phyloP scores from a whole-genome alignment of 2,797 vertebrate species.

The Triplophysa bombifrons region DNA sequence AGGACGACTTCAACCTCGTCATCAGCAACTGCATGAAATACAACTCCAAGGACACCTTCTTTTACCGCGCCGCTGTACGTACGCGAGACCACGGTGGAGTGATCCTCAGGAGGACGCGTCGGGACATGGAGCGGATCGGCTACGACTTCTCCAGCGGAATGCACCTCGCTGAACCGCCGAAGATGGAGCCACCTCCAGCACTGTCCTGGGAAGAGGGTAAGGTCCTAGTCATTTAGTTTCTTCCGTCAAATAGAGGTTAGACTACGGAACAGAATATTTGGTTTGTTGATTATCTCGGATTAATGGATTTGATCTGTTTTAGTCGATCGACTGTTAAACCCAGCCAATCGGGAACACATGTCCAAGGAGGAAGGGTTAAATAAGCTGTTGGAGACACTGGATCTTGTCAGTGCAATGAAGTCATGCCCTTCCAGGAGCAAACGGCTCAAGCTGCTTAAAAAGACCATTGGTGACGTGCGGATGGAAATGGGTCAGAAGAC shows the following conservation, averaged over 20 bases:
- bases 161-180: constrained; percentile 85
- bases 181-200: constrained; percentile 75
- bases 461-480: constrained; percentile 88
- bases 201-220: constrained; percentile 97
- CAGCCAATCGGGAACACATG: constrained; percentile 83
- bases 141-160: constrained; percentile 88
- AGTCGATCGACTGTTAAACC: constrained; percentile 94
- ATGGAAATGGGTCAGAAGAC: constrained; percentile 84
- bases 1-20: constrained; percentile 93
- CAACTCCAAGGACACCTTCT: constrained; percentile 96
- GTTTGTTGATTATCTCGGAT: neutral
- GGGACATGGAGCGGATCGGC: constrained; percentile 86
- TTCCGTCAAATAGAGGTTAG: no score
- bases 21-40: constrained; percentile 97
- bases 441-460: constrained; percentile 92
- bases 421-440: constrained; percentile 94
- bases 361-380: constrained; percentile 89
- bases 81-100: constrained; percentile 92
- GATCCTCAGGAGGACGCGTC: constrained; percentile 87
- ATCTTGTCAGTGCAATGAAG: constrained; percentile 92
- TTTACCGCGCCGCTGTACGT: constrained; percentile 88
- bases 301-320: constrained; percentile 31
- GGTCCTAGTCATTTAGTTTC: constrained; percentile 35
- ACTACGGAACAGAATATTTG: neutral
- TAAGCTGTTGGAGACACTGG: constrained; percentile 91